These are phyloP conservation scores for Hedychridium roseum DNA, from an alignment of 2,888 invertebrate species.

Conservation along the genomic window DNA sequence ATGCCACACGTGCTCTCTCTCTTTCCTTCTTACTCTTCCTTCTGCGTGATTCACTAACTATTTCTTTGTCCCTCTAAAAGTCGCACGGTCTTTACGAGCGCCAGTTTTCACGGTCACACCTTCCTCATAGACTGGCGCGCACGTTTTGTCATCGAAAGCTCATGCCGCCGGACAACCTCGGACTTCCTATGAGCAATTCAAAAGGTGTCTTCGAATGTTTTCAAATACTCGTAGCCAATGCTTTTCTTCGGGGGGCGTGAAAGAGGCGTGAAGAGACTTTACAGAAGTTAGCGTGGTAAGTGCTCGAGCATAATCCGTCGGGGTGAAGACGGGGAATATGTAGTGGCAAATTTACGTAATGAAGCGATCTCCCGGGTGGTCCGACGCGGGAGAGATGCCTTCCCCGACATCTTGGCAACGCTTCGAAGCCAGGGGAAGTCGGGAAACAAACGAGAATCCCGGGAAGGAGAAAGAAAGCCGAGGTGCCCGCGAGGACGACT, in stretches of 20 bases:
- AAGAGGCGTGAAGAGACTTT: not conserved
- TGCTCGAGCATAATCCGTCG: no score
- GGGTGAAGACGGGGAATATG: constrained; percentile 15
- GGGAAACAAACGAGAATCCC: constrained; percentile 28
- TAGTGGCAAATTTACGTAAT: constrained; percentile 43
- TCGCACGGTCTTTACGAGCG: not conserved
- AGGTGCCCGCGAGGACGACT: no score
- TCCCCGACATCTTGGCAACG: constrained; percentile 26
- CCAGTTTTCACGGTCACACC: constrained; percentile 9
- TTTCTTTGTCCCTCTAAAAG: not conserved
- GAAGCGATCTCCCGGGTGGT: constrained; percentile 53
- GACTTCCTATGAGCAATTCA: not conserved
- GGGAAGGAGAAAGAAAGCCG: constrained; percentile 7
- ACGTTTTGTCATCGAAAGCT: no score
- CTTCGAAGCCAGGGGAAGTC: constrained; percentile 26
- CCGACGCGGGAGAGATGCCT: constrained; percentile 28
- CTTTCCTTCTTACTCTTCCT: not conserved
- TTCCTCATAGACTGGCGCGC: constrained; percentile 1
- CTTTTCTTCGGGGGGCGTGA: not conserved
- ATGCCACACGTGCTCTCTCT: constrained; percentile 19
- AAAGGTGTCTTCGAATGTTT: not conserved
- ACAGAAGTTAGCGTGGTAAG: no score
- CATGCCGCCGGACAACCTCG: no score
- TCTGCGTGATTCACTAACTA: not conserved
- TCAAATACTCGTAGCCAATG: not conserved